These are phyloP conservation scores for Digitonthophagus gazella DNA, from an alignment of 2,888 invertebrate genomes.

Conservation along the genomic window DNA sequence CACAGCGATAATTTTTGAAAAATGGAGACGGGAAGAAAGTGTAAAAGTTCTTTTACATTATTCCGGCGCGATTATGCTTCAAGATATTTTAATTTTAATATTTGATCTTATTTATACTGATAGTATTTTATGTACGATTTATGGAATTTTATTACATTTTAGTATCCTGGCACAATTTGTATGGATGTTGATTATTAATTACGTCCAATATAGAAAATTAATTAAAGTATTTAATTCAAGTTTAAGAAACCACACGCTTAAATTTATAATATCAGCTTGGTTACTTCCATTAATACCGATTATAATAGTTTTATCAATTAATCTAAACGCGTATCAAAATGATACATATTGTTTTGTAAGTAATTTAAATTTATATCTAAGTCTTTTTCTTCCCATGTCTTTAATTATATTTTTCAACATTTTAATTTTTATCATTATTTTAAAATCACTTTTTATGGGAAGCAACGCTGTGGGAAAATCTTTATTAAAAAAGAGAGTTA, in stretches of 20 bases:
- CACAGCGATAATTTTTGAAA: constrained; percentile 15
- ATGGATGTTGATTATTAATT: constrained; percentile 21
- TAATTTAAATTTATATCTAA: constrained; percentile 15
- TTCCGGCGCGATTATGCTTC: constrained; percentile 10
- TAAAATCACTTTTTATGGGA: too few relatives aligned
- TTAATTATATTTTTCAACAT: constrained; percentile 15
- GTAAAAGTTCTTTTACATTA: constrained; percentile 17
- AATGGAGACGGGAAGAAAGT: constrained; percentile 20
- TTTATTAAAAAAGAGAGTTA: constrained; percentile 7
- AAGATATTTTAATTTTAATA: constrained; percentile 15
- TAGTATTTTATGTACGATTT: constrained; percentile 5
- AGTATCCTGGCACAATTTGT: constrained; percentile 21
- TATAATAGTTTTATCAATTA: neutral
- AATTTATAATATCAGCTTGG: constrained; percentile 10
- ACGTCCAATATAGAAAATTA: constrained; percentile 18
- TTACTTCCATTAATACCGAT: constrained; percentile 17
- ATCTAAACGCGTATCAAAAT: constrained; percentile 1
- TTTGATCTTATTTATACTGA: neutral
- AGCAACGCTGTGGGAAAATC: neutral
- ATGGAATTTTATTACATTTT: constrained; percentile 17
- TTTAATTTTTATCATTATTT: constrained; percentile 6
- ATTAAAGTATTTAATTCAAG: constrained; percentile 1
- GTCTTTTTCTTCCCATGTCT: constrained; percentile 14
- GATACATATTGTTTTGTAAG: constrained; percentile 14
- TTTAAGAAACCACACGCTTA: too few relatives aligned